These are phyloP conservation scores for Athalia circularis DNA, from an alignment of 2,888 invertebrate species.

Conservation along the genomic window DNA sequence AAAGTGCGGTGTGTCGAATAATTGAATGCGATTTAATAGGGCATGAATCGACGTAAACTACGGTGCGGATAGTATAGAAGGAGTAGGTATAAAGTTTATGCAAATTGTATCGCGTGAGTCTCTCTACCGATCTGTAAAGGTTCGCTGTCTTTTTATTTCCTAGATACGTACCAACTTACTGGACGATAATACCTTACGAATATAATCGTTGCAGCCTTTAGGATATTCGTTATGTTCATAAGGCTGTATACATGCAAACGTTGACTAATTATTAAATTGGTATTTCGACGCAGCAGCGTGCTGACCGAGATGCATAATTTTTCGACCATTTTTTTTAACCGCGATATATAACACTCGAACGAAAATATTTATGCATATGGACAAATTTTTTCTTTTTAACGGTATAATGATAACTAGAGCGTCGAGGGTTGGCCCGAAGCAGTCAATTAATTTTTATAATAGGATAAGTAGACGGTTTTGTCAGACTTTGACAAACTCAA, in stretches of 20 bases:
- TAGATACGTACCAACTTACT: background rate
- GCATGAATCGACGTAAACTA: slow-evolving; percentile 25
- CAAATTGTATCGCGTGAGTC: slow-evolving; percentile 20
- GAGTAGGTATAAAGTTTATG: slow-evolving; percentile 14
- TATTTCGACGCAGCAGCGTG: slow-evolving; percentile 15
- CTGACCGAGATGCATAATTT: slow-evolving; percentile 37
- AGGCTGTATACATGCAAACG: slow-evolving; percentile 1
- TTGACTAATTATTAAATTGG: slow-evolving; percentile 37
- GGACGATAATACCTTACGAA: too few relatives aligned
- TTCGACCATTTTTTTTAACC: background rate
- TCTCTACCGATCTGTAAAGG: background rate
- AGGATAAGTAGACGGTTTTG: slow-evolving; percentile 1
- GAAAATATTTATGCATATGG: too few relatives aligned
- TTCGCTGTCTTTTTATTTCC: background rate
- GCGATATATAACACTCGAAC: too few relatives aligned
- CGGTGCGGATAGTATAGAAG: background rate
- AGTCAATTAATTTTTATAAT: background rate
- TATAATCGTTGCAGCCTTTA: background rate
- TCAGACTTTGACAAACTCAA: slow-evolving; percentile 8
- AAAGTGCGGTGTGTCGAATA: slow-evolving; percentile 28
- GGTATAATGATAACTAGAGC: slow-evolving; percentile 2
- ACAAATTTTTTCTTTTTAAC: too few relatives aligned
- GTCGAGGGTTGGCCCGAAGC: slow-evolving; percentile 21
- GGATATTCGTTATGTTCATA: background rate
- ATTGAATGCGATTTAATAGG: slow-evolving; percentile 31